These are phyloP conservation scores for Byasa hedistus DNA, from an alignment of 2,888 invertebrate species.

Conservation along the genomic window DNA sequence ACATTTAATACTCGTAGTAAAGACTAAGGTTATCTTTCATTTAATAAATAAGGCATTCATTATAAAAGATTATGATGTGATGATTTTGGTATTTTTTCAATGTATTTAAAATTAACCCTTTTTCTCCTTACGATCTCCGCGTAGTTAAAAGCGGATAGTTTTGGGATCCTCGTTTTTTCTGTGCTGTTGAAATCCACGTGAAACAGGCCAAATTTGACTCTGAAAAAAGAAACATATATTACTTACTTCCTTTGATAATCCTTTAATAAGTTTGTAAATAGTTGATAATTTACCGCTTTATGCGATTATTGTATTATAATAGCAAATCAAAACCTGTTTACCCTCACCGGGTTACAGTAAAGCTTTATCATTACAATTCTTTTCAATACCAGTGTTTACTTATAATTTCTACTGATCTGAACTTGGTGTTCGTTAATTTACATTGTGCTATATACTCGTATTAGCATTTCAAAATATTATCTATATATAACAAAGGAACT, in stretches of 20 bases:
- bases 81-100: conserved; percentile 40
- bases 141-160: conserved; percentile 67
- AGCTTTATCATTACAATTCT: neutral
- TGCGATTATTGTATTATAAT: neutral
- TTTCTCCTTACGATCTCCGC: conserved; percentile 61
- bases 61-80: conserved; percentile 40
- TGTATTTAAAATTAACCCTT: conserved; percentile 61
- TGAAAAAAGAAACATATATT: conserved; percentile 45
- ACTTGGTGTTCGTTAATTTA: neutral
- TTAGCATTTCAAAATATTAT: neutral
- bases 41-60: conserved; percentile 19
- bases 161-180: conserved; percentile 64
- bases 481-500: neutral
- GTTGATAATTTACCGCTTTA: neutral
- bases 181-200: conserved; percentile 68
- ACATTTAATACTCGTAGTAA: conserved; percentile 24
- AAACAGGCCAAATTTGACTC: conserved; percentile 71
- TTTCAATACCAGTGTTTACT: neutral
- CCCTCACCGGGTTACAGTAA: neutral
- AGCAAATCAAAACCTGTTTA: conserved; percentile 2
- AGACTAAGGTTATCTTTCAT: conserved; percentile 20
- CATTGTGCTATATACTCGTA: neutral
- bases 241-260: neutral
- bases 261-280: neutral
- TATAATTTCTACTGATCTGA: neutral